These are phyloP conservation scores for Scaptomyza parva DNA, from an alignment of 2,888 invertebrate species.

Conservation along the genomic window DNA sequence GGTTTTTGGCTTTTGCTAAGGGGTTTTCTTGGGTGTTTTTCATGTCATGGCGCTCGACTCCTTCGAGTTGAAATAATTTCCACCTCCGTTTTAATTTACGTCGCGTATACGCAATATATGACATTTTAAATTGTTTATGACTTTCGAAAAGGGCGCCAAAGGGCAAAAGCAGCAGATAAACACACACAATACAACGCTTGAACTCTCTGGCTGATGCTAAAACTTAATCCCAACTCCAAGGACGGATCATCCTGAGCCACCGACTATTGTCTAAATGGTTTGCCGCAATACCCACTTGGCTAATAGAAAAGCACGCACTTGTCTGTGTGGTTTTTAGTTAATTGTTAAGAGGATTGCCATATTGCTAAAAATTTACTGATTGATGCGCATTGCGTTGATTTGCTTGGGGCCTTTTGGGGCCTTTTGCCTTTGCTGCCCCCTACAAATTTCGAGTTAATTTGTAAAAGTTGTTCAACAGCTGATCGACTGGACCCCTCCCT, in stretches of 20 bases:
- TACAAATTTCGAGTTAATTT: slow-evolving; percentile 39
- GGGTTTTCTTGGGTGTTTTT: slow-evolving; percentile 12
- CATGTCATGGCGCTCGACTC: neutral
- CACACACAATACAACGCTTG: slow-evolving; percentile 41
- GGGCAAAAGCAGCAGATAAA: slow-evolving; percentile 47
- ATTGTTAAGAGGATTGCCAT: slow-evolving; percentile 69
- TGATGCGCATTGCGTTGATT: slow-evolving; percentile 64
- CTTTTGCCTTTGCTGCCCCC: too few species aligned
- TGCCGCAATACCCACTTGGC: slow-evolving; percentile 45
- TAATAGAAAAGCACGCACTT: slow-evolving; percentile 66
- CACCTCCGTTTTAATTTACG: slow-evolving; percentile 67
- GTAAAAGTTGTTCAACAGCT: slow-evolving; percentile 33
- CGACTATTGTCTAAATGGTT: slow-evolving; percentile 36
- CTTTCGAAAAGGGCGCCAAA: slow-evolving; percentile 53
- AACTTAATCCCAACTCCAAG: neutral
- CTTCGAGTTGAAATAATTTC: slow-evolving; percentile 55
- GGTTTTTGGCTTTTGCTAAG: slow-evolving; percentile 31
- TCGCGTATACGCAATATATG: slow-evolving; percentile 75
- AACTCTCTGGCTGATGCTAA: slow-evolving; percentile 4
- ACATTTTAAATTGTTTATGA: slow-evolving; percentile 80
- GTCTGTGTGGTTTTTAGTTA: slow-evolving; percentile 56
- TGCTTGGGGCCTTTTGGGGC: slow-evolving; percentile 61
- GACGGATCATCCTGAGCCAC: neutral
- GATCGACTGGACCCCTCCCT: slow-evolving; percentile 4
- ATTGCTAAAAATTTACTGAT: slow-evolving; percentile 38